Evolutionary conservation across 2,113 vertebrate genomes (phyloP).

Genomic region (Pterocles orientalis): DNA sequence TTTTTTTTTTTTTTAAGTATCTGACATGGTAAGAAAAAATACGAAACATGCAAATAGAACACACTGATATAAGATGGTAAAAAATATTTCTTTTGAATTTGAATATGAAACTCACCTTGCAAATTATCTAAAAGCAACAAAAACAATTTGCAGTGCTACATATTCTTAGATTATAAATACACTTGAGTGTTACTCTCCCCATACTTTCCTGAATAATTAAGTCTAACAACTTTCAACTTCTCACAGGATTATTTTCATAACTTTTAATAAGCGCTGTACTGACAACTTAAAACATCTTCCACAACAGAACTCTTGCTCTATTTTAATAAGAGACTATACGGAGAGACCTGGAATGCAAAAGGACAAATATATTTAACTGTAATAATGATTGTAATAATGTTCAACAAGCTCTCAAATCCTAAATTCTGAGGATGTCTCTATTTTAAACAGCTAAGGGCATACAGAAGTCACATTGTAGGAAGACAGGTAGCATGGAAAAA

Average conservation of each 20-base stretch:
- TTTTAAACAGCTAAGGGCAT: neutral
- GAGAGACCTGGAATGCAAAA: neutral
- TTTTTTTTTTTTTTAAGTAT: neutral
- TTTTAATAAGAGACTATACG: conserved; percentile 10
- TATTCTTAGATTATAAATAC: neutral
- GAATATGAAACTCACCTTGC: neutral
- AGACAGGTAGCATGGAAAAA: neutral
- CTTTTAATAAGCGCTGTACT: neutral
- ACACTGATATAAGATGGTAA: neutral
- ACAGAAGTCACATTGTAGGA: neutral
- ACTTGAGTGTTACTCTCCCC: neutral
- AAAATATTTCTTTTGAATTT: conserved; percentile 9
- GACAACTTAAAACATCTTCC: neutral
- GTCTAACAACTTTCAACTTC: neutral
- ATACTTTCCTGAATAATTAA: neutral
- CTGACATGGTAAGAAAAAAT: neutral
- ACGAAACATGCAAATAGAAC: neutral
- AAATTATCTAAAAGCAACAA: conserved; percentile 9
- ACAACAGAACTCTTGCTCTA: neutral
- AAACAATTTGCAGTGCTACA: neutral
- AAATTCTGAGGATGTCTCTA: neutral
- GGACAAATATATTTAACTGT: neutral
- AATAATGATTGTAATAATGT: neutral
- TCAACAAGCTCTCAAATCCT: conserved; percentile 22
- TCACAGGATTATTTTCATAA: neutral